Base-by-base conservation (phyloP, 2,113 vertebrate species). In the Miniopterus natalensis region DNA sequence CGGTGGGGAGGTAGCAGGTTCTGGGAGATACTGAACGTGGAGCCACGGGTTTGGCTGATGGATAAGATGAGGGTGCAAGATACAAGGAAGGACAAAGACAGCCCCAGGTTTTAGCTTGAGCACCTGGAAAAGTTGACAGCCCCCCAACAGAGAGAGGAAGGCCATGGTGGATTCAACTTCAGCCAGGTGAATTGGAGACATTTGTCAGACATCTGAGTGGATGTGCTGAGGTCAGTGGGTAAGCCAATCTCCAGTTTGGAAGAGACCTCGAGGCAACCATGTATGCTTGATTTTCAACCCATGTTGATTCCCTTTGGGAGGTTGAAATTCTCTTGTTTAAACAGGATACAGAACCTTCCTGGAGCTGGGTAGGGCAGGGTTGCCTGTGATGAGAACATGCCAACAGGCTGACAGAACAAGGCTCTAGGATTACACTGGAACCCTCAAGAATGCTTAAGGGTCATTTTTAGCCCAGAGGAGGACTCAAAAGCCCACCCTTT, bases 181-280 rank as follows among this genome's bases (percentile, higher is more conserved):
- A 8, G 63, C 57, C 47, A 45, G 47, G 18, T 25, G 42, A 15
- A 47, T 18, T 2, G 31, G 47, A 40, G 27, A 15, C 45, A 1
- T 8, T 42, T 27, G 8, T 61, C 18, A 20, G 27, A 15, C 8
- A 6, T 66, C 47, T 18, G 8, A 10, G 61, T 0, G 6, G 74
- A 9, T 1, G 18, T 0, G 2, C 25, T 4, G 0, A 21, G 15
- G n/a, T 59, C 11, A 25, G 20, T 40, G 63, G 20, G 11, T 31
- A 8, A 53, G 14, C 8, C 1, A 4, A 9, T 45, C 36, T 45
- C 57, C 0, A 7, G 5, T 8, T 11, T 8, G n/a, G n/a, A 12
- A 18, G 15, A 70, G 55, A 31, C 12, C 29, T 31, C 0, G 9
- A 29, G 31, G 10, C 7, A 21, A 9, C 23, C 0, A 7, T 0